Base-by-base conservation (phyloP, 2,888 invertebrate species). In the Cephus spinipes region DNA sequence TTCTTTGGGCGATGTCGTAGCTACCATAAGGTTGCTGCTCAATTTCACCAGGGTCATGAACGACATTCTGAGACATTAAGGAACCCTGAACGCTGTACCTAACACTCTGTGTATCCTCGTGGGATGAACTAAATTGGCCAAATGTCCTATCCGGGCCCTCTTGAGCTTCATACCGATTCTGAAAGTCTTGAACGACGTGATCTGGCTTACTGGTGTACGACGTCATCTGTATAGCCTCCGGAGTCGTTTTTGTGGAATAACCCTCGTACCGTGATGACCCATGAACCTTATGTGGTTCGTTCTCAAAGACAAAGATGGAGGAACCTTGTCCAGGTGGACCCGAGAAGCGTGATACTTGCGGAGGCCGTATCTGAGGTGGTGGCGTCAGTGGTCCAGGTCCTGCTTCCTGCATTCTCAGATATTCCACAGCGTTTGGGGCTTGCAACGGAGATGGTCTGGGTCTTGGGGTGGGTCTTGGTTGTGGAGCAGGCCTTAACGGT, bases 401-500 rank as follows among this genome's bases (percentile, higher is more conserved):
- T 68, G 85, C 77, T 30, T 90, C 89, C 71, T 89, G 88, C 77
- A 89, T 79, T 71, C 88, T 82, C 33, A 91, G 82, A 79, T 88
- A 89, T 68, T 90, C 90, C n/a, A 86, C 80, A 55, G 86, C 82
- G 68, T 83, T 87, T 32, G 89, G 80, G 4, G 90, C 82, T 30
- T 89, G 88, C 69, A 91, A 83, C 1, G 91, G 91, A 32, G 91
- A 88, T 12, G 91, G 91, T 77, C 91, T 85, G 12, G 91, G 89
- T 69, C 91, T 89, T 40, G 88, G 85, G 3, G 86, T 89, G 73
- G 89, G 79, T 68, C 85, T 86, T 34, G 89, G 88, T 77, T 91
- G 90, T 1, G 95, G 94, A 15, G 95, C 94, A 6, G 95, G 94
- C 76, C 95, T 90, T 79, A 95, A 87, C 0, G 95, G 95, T 85